These are phyloP conservation scores for Brenthis hecate DNA, from an alignment of 2,888 invertebrate species.

Conservation along the genomic window DNA sequence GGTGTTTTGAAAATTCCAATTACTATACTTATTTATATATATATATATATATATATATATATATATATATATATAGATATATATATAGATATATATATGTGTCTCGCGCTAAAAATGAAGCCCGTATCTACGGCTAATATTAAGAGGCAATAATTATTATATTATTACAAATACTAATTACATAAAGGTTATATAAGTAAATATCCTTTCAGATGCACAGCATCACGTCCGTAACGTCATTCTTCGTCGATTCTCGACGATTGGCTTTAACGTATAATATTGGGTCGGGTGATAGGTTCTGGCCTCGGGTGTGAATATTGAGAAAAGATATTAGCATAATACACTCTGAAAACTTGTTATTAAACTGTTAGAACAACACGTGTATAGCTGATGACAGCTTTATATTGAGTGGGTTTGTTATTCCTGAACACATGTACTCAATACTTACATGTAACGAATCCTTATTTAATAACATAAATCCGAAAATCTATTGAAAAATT, in stretches of 20 bases:
- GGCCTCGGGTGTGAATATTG: slow-evolving; percentile 18
- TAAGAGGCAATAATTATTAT: not conserved
- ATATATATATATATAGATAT: too few species aligned
- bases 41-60: too few species aligned
- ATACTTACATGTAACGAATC: too few species aligned
- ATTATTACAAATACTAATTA: not conserved
- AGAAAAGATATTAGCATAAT: slow-evolving; percentile 6
- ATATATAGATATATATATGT: too few species aligned
- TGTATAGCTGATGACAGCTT: not conserved
- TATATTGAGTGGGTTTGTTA: not conserved
- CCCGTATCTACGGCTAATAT: not conserved
- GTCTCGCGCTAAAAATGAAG: not conserved
- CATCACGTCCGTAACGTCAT: not conserved
- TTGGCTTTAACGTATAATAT: not conserved
- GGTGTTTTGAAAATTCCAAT: too few species aligned
- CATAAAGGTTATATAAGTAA: not conserved
- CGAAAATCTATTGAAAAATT: too few species aligned
- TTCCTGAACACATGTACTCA: too few species aligned
- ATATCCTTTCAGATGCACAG: not conserved
- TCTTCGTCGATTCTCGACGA: not conserved
- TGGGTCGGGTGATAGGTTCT: slow-evolving; percentile 26
- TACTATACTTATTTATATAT: too few species aligned
- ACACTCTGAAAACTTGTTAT: not conserved
- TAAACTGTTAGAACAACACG: not conserved
- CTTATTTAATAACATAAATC: too few species aligned